A percentile compares a stretch with the other conserved stretches of the same genome.
These are phyloP conservation scores for Sporophila hypoxantha DNA, from an alignment of 2,113 vertebrate genomes.

Conservation along the genomic window DNA sequence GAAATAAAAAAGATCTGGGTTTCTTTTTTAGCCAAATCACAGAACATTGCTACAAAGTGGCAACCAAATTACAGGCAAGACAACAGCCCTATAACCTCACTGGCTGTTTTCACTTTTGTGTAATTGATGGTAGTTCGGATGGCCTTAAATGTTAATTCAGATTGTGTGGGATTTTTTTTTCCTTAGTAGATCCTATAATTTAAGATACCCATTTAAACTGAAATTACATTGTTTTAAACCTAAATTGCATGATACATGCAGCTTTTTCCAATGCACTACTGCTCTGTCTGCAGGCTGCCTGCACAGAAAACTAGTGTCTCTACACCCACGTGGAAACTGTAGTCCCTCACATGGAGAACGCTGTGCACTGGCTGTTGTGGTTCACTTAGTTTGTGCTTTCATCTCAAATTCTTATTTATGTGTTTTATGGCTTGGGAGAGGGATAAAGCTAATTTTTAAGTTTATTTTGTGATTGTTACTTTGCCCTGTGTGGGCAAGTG, in stretches of 20 bases:
- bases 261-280: neutral
- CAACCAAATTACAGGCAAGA: slow-evolving; percentile 28
- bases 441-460: neutral
- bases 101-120: slow-evolving; percentile 31
- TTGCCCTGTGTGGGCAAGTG: neutral
- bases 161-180: neutral
- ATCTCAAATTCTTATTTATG: neutral
- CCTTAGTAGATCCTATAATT: slow-evolving; percentile 28
- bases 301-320: neutral
- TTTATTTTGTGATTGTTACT: neutral
- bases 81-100: slow-evolving; percentile 3
- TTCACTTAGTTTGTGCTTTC: neutral
- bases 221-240: slow-evolving; percentile 40
- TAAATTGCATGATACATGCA: slow-evolving; percentile 29
- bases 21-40: slow-evolving; percentile 17
- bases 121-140: neutral
- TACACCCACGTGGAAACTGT: neutral
- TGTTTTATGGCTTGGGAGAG: neutral
- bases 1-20: neutral
- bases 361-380: neutral
- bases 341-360: neutral
- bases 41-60: neutral
- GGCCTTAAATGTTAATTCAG: slow-evolving; percentile 15
- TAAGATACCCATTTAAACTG: slow-evolving; percentile 33
- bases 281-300: neutral